Conservation (phyloP, 53 echinoderm and acorn worm genomes). For the Patiria pectinifera region DNA sequence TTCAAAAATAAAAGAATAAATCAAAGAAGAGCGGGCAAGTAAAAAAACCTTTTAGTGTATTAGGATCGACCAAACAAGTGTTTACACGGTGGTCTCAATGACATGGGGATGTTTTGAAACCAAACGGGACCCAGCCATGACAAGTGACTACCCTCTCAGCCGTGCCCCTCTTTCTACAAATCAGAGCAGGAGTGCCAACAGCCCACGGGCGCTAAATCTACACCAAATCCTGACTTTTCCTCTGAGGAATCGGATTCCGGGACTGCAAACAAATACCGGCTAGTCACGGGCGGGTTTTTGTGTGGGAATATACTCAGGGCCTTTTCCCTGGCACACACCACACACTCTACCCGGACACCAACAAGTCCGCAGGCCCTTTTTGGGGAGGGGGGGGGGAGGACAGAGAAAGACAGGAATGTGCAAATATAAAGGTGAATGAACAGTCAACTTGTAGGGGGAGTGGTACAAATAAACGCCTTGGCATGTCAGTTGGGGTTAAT, state of each 20-base stretch:
- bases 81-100: constrained; percentile 18
- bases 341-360: neutral
- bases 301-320: constrained; percentile 48
- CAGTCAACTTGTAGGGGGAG: neutral
- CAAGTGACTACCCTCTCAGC: constrained; percentile 11
- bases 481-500: neutral
- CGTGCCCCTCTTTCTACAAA: neutral
- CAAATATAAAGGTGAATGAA: constrained; percentile 10
- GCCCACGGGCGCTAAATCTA: neutral
- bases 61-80: neutral
- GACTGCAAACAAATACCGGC: neutral
- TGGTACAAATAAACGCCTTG: constrained; percentile 2
- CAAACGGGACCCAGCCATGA: constrained; percentile 12
- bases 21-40: neutral
- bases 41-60: neutral
- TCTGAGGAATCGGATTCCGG: neutral
- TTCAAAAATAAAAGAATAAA: neutral
- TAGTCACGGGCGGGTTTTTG: neutral
- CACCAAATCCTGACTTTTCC: constrained; percentile 2
- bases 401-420: neutral
- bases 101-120: constrained; percentile 12
- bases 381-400: neutral
- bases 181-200: constrained; percentile 2
- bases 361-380: neutral
- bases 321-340: constrained; percentile 32